Conservation (phyloP, 2,113 vertebrate species). For the Brienomyrus longianalis region DNA sequence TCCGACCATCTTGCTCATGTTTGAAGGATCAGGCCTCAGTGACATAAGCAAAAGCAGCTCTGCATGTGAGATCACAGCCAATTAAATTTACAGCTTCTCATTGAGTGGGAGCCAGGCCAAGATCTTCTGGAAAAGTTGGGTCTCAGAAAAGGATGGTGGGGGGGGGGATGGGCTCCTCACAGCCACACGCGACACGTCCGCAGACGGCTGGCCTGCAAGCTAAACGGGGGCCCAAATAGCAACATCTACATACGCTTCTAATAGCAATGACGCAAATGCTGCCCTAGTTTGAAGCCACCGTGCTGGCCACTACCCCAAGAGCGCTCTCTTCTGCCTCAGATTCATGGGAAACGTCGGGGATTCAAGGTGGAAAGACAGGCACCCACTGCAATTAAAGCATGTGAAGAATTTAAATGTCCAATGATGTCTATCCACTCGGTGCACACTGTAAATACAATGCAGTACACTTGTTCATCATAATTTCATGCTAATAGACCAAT, state of each 20-base stretch:
- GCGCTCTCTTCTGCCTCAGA: background rate
- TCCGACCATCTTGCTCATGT: constrained; percentile 40
- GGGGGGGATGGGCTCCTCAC: background rate
- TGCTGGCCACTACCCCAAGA: background rate
- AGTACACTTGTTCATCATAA: background rate
- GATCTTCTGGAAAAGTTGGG: constrained; percentile 31
- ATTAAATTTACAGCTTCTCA: constrained; percentile 38
- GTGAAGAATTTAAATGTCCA: background rate
- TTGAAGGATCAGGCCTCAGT: constrained; percentile 37
- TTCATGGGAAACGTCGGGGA: background rate
- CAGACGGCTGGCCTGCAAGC: background rate
- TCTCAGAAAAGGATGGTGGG: constrained; percentile 17
- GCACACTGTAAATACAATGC: background rate
- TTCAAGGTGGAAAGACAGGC: constrained; percentile 5
- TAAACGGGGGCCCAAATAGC: background rate
- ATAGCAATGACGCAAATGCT: background rate
- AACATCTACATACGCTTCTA: background rate
- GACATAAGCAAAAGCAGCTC: constrained; percentile 41
- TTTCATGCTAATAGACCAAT: background rate
- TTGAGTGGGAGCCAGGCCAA: constrained; percentile 24
- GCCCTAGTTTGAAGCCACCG: background rate
- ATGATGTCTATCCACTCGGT: background rate
- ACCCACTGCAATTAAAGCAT: background rate
- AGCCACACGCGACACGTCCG: background rate
- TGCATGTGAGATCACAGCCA: constrained; percentile 48